Evolutionary conservation across 2,797 vertebrate genomes (phyloP).

Genomic region (Pangasius djambal): DNA sequence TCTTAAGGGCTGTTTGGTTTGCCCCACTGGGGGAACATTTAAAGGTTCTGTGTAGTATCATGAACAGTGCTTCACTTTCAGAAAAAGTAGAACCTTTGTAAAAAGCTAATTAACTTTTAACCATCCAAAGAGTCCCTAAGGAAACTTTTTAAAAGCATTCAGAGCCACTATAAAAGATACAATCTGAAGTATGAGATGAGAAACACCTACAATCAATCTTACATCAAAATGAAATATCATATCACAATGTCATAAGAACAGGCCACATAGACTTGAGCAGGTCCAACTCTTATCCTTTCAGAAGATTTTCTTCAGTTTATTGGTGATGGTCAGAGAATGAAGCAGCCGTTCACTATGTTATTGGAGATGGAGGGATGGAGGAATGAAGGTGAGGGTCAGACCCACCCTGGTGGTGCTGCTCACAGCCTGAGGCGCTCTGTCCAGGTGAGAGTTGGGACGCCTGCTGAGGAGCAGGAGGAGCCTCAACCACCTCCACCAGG

Average conservation of each 20-base stretch:
- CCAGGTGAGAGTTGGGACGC: slow-evolving; percentile 76
- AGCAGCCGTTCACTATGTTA: slow-evolving; percentile 2
- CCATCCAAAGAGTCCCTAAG: not conserved
- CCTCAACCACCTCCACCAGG: slow-evolving; percentile 81
- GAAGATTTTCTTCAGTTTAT: not conserved
- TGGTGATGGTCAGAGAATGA: not conserved
- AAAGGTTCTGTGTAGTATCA: not conserved
- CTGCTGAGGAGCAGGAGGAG: slow-evolving; percentile 73
- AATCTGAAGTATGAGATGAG: not conserved
- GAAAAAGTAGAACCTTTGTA: not conserved
- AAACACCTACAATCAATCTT: slow-evolving; percentile 1
- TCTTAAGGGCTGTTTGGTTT: not conserved
- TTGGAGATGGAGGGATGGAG: slow-evolving; percentile 34
- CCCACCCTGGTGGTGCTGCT: slow-evolving; percentile 95
- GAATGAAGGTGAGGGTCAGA: slow-evolving; percentile 53
- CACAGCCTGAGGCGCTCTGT: slow-evolving; percentile 74
- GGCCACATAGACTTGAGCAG: not conserved
- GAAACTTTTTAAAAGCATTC: not conserved
- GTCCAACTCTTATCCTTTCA: slow-evolving; percentile 18
- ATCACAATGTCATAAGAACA: not conserved
- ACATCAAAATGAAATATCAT: not conserved
- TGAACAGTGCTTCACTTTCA: not conserved
- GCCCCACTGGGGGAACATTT: not conserved
- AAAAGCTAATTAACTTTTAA: not conserved
- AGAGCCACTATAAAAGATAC: not conserved